A percentile compares a stretch with the other conserved stretches of the same genome.
Evolutionary conservation across 1,140 invertebrate species (phyloP).

Genomic region (Trigoniulus corallinus): DNA sequence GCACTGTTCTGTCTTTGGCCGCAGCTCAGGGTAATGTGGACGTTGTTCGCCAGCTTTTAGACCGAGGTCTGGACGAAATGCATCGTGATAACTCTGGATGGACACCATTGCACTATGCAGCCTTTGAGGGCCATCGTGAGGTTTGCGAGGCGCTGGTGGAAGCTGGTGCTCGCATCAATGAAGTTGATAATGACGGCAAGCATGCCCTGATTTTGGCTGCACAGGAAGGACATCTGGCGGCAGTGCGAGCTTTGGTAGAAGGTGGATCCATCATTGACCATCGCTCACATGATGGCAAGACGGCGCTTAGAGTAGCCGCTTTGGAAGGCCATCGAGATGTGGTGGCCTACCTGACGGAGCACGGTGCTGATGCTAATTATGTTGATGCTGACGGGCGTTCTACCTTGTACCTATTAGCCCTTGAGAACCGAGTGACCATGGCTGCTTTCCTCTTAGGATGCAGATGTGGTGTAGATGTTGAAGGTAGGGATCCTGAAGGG

Average conservation of each 20-base stretch:
- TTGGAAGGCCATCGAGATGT: conserved; percentile 69
- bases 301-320: conserved; percentile 74
- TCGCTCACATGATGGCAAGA: conserved; percentile 81
- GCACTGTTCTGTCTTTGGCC: conserved; percentile 49
- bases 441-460: conserved; percentile 61
- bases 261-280: conserved; percentile 66
- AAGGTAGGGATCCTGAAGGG: conserved; percentile 75
- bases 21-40: conserved; percentile 65
- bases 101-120: conserved; percentile 81
- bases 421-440: conserved; percentile 76
- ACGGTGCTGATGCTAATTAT: conserved; percentile 72
- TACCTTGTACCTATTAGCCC: conserved; percentile 74
- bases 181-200: conserved; percentile 86
- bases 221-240: conserved; percentile 61
- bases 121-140: conserved; percentile 80
- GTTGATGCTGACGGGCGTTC: conserved; percentile 82
- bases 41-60: conserved; percentile 71
- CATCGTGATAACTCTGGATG: conserved; percentile 61
- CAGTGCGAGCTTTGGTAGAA: conserved; percentile 53
- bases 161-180: conserved; percentile 78
- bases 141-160: conserved; percentile 73
- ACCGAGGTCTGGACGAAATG: conserved; percentile 75
- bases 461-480: conserved; percentile 64
- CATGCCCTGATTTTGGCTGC: conserved; percentile 75
- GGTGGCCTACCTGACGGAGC: conserved; percentile 48